These are phyloP conservation scores for Thera britannica DNA, from an alignment of 2,888 invertebrate genomes.

Conservation along the genomic window DNA sequence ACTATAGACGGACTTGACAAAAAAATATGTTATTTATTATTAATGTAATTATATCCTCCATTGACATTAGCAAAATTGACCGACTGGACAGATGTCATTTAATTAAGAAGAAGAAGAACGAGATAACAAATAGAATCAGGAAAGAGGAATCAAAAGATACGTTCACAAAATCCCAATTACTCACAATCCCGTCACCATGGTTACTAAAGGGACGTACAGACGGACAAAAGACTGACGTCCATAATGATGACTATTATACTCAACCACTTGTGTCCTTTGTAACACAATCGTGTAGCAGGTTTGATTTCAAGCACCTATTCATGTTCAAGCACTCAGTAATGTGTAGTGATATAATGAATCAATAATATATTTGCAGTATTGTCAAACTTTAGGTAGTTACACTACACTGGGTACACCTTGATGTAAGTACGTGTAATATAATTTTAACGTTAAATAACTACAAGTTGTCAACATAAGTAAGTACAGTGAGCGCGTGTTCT, in stretches of 20 bases:
- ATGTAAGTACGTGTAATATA: too few species aligned
- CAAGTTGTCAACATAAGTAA: slow-evolving; percentile 8
- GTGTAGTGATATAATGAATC: background rate
- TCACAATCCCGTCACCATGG: slow-evolving; percentile 53
- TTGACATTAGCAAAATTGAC: too few species aligned
- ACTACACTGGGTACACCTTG: too few species aligned
- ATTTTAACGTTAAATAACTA: background rate
- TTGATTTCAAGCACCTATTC: slow-evolving; percentile 33
- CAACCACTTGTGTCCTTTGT: slow-evolving; percentile 53
- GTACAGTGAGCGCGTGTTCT: slow-evolving; percentile 23
- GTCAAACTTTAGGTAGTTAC: too few species aligned
- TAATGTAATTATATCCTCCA: too few species aligned
- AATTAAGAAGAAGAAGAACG: too few species aligned
- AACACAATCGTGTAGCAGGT: slow-evolving; percentile 38
- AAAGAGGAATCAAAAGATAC: background rate
- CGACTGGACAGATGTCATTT: too few species aligned
- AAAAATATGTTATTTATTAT: too few species aligned
- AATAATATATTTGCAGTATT: too few species aligned
- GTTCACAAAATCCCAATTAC: slow-evolving; percentile 7
- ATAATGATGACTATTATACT: slow-evolving; percentile 59
- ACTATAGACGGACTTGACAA: too few species aligned
- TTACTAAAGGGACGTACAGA: slow-evolving; percentile 50
- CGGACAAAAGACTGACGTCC: slow-evolving; percentile 66
- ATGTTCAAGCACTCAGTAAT: slow-evolving; percentile 5
- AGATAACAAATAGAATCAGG: too few species aligned